Evolutionary conservation across 53 echinoderm and acorn worm species (phyloP).

Genomic region (Apostichopus leukothele): DNA sequence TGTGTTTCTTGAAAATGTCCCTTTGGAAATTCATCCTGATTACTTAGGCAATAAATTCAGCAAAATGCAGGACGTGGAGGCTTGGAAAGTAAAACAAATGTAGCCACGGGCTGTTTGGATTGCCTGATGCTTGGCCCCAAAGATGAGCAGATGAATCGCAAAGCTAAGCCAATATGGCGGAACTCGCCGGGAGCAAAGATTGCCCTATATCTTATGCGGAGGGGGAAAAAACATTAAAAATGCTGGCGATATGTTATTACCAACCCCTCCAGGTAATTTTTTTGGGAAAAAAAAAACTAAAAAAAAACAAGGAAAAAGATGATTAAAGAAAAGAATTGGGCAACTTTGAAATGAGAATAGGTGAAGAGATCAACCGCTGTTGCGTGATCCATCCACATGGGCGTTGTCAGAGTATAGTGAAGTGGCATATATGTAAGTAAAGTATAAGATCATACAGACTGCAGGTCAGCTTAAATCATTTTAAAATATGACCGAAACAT

Average conservation of each 20-base stretch:
- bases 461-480: no score
- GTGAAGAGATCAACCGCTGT: constrained; percentile 15
- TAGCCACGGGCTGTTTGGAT: constrained; percentile 44
- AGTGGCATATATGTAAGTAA: no score
- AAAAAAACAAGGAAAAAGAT: neutral
- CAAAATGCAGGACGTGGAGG: constrained; percentile 33
- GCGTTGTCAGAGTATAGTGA: no score
- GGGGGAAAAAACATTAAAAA: constrained; percentile 23
- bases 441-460: no score
- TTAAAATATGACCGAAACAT: no score
- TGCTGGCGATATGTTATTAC: constrained; percentile 29
- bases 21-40: constrained; percentile 46
- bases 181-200: constrained; percentile 34
- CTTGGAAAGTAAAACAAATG: constrained; percentile 47
- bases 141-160: constrained; percentile 40
- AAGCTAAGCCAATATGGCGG: constrained; percentile 46
- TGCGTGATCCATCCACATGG: neutral
- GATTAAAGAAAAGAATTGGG: constrained; percentile 8
- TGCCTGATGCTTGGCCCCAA: constrained; percentile 43
- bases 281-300: neutral
- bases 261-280: constrained; percentile 20
- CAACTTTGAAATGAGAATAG: constrained; percentile 1
- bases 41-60: constrained; percentile 44
- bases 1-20: constrained; percentile 40
- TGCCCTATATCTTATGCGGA: constrained; percentile 25